Percentiles rank a stretch among this genome's conserved stretches.
Evolutionary conservation across 2,797 vertebrate species (phyloP).

Genomic region (Thaleichthys pacificus): DNA sequence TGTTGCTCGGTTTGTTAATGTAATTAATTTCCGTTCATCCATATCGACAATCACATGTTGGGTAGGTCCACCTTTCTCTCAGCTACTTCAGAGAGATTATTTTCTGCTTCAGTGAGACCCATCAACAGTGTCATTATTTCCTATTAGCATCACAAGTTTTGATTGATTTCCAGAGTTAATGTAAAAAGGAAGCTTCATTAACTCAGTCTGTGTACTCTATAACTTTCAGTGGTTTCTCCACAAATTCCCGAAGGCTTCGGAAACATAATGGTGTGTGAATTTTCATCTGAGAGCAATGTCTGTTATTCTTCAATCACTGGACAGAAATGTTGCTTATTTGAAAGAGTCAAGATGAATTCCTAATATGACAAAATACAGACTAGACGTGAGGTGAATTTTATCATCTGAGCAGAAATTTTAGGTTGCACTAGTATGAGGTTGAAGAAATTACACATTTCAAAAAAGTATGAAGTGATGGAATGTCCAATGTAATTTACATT

Average conservation of each 20-base stretch:
- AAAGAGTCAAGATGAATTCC: neutral
- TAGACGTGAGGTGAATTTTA: no score
- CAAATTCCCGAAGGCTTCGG: slow-evolving; percentile 24
- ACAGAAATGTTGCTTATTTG: slow-evolving; percentile 24
- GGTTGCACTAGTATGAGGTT: no score
- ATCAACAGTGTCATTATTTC: slow-evolving; percentile 62
- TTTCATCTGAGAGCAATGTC: slow-evolving; percentile 16
- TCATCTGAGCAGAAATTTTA: no score
- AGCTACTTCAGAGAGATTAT: slow-evolving; percentile 50
- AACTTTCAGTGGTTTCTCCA: slow-evolving; percentile 19
- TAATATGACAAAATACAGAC: neutral
- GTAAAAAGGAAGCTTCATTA: slow-evolving; percentile 57
- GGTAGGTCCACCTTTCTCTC: slow-evolving; percentile 38
- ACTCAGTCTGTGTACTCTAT: slow-evolving; percentile 33
- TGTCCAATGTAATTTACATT: neutral
- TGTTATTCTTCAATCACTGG: slow-evolving; percentile 28
- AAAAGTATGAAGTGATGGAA: no score
- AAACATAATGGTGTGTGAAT: slow-evolving; percentile 24
- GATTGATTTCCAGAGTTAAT: slow-evolving; percentile 59
- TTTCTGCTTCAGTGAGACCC: slow-evolving; percentile 63
- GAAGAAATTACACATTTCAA: no score
- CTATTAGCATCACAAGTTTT: slow-evolving; percentile 59
- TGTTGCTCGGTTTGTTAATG: slow-evolving; percentile 10
- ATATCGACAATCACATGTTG: slow-evolving; percentile 40
- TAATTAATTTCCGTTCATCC: slow-evolving; percentile 51